Percentiles rank a stretch among this genome's conserved stretches.
These are phyloP conservation scores for Gallinago solitaria DNA, from an alignment of 2,797 vertebrate genomes.

Conservation along the genomic window DNA sequence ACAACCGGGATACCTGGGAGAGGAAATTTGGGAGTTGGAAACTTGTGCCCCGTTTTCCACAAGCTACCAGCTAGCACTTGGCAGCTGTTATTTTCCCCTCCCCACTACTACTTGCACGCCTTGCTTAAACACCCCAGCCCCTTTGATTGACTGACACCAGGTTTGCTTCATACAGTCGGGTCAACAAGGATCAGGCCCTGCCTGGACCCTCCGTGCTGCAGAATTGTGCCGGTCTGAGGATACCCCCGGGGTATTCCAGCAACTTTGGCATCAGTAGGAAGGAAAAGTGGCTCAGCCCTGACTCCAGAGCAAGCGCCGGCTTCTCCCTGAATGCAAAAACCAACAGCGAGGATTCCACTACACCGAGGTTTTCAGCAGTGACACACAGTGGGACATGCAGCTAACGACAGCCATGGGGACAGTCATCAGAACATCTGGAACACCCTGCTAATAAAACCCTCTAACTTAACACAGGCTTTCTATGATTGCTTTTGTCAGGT, in stretches of 20 bases:
- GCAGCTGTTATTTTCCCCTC: not conserved
- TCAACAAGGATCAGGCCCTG: not conserved
- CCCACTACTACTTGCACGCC: not conserved
- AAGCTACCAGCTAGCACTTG: not conserved
- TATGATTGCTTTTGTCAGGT: not conserved
- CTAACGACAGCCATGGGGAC: not conserved
- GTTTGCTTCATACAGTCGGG: not conserved
- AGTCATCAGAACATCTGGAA: not conserved
- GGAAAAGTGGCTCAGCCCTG: accelerated
- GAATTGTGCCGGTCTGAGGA: not conserved
- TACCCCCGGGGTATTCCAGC: not conserved
- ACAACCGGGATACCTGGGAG: not conserved
- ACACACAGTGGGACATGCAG: not conserved
- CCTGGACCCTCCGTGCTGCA: not conserved
- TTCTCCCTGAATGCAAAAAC: accelerated
- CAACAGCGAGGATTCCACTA: not conserved
- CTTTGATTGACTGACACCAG: not conserved
- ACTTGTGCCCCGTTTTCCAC: not conserved
- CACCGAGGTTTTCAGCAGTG: not conserved
- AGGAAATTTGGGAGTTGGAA: not conserved
- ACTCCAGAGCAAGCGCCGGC: accelerated
- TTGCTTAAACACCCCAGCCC: not conserved
- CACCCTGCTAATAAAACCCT: not conserved
- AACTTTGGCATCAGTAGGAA: not conserved
- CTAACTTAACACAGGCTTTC: not conserved